These are phyloP conservation scores for Oreocharis arfaki DNA, from an alignment of 2,113 vertebrate genomes.

Conservation along the genomic window DNA sequence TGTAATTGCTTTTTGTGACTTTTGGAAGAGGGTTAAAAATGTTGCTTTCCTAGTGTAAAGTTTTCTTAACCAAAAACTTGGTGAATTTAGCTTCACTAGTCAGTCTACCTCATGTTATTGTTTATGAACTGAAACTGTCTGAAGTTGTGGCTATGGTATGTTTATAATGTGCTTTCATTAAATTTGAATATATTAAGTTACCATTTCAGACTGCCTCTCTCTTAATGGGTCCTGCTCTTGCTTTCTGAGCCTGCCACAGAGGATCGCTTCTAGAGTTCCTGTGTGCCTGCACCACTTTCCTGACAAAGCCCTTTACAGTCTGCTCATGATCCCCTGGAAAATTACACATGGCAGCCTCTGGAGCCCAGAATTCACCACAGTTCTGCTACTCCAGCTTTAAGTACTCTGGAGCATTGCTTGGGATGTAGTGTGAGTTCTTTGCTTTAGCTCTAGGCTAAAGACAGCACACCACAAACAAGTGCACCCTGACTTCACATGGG, in stretches of 20 bases:
- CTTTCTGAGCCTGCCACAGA: accelerated
- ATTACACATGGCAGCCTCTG: accelerated
- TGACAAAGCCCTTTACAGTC: neutral
- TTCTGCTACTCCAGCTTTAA: neutral
- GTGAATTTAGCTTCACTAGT: slow-evolving; percentile 82
- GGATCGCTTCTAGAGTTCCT: accelerated
- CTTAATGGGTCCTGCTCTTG: neutral
- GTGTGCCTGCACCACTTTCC: neutral
- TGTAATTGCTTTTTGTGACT: slow-evolving; percentile 89
- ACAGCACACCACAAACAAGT: neutral
- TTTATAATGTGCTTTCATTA: slow-evolving; percentile 76
- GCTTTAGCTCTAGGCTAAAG: neutral
- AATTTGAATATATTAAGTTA: slow-evolving; percentile 77
- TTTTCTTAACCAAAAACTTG: slow-evolving; percentile 77
- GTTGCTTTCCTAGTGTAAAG: slow-evolving; percentile 75
- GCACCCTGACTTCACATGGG: accelerated
- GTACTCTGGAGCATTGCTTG: too few relatives aligned
- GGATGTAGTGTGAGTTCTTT: accelerated
- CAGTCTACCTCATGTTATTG: slow-evolving; percentile 93
- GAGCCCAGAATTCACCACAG: too few relatives aligned
- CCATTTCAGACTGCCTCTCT: neutral
- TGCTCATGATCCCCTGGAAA: neutral
- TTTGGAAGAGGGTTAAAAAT: slow-evolving; percentile 72
- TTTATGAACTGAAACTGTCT: slow-evolving; percentile 74
- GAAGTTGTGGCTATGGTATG: slow-evolving; percentile 69